A percentile compares a stretch with the other conserved stretches of the same genome.
phyloP scores from a whole-genome alignment of 2,113 vertebrate species.

The Platysternon megacephalum region DNA sequence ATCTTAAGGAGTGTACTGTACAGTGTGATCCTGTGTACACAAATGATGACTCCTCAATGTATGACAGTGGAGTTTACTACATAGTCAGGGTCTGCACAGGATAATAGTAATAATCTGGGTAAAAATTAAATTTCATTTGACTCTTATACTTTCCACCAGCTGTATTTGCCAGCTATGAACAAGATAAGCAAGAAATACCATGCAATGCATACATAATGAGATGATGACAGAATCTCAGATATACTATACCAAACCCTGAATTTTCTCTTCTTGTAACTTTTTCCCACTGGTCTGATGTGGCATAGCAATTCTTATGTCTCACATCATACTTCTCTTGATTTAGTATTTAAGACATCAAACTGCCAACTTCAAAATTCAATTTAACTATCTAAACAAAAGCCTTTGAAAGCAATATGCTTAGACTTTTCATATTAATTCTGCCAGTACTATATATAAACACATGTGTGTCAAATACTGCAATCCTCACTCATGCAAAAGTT shows the following conservation, averaged over 20 bases:
- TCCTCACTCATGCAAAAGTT: slow-evolving; percentile 40
- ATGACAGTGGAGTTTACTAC: slow-evolving; percentile 20
- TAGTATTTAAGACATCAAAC: slow-evolving; percentile 69
- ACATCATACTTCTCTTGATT: slow-evolving; percentile 60
- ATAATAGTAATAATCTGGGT: slow-evolving; percentile 43
- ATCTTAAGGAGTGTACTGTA: slow-evolving; percentile 14
- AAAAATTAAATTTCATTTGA: slow-evolving; percentile 1
- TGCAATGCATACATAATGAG: slow-evolving; percentile 28
- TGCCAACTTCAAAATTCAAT: slow-evolving; percentile 52
- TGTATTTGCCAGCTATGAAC: slow-evolving; percentile 42
- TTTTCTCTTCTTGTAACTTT: slow-evolving; percentile 68
- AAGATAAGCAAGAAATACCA: slow-evolving; percentile 67
- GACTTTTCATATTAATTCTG: neutral
- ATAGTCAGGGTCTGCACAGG: slow-evolving; percentile 44
- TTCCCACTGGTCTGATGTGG: neutral
- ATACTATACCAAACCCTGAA: slow-evolving; percentile 59
- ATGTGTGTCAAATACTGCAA: neutral
- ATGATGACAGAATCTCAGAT: slow-evolving; percentile 44
- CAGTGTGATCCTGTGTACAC: slow-evolving; percentile 50
- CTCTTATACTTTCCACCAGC: slow-evolving; percentile 55
- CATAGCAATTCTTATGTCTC: neutral
- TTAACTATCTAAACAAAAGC: slow-evolving; percentile 55
- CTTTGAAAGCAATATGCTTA: neutral
- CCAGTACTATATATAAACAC: slow-evolving; percentile 11
- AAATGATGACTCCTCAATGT: neutral